Conservation (phyloP, 1,140 invertebrate species). For the Pemphigus obesinymphae region DNA sequence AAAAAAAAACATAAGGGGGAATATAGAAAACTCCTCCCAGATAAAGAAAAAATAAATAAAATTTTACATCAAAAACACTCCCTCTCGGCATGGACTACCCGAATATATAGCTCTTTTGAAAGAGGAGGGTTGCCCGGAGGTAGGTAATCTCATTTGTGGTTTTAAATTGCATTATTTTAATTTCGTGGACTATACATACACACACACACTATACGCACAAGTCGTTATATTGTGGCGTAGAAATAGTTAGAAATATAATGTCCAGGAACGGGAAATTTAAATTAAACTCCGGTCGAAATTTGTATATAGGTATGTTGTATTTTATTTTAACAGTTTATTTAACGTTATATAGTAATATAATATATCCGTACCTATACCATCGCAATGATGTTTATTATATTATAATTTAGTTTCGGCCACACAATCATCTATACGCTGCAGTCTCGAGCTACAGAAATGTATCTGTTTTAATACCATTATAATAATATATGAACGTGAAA, state of each 20-base stretch:
- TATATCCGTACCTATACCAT: background rate
- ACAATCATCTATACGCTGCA: background rate
- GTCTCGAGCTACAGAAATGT: too few relatives aligned
- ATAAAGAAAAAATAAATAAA: too few relatives aligned
- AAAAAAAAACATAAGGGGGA: background rate
- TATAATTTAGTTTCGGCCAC: background rate
- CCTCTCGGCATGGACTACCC: background rate
- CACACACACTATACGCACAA: too few relatives aligned
- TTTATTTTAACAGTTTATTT: too few relatives aligned
- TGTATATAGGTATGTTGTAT: too few relatives aligned
- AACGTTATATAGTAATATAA: too few relatives aligned
- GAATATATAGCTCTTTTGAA: background rate
- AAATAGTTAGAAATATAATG: background rate
- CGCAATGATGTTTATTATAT: background rate
- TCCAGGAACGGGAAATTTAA: background rate
- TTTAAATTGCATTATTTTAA: constrained; percentile 12
- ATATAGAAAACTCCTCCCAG: constrained; percentile 21
- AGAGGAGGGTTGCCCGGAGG: background rate
- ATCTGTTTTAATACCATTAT: too few relatives aligned
- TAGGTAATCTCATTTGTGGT: constrained; percentile 3
- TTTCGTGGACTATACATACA: background rate
- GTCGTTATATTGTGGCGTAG: background rate
- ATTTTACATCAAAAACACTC: constrained; percentile 30
- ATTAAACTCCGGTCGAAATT: background rate
- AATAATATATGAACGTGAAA: background rate